Base-by-base conservation (phyloP, 2,113 vertebrate species). In the Ophthalmolycus amberensis region DNA sequence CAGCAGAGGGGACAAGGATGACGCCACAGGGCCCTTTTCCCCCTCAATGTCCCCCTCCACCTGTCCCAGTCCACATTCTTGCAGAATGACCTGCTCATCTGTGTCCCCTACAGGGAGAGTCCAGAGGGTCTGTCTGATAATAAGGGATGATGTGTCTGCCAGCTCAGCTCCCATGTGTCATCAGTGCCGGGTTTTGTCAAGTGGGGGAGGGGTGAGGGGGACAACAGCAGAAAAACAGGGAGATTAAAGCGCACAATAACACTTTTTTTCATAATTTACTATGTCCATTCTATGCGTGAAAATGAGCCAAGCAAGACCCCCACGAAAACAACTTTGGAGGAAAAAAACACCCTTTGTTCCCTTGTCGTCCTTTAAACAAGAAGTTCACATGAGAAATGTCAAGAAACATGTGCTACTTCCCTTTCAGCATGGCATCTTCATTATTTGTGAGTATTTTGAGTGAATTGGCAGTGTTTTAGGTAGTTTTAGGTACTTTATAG, bases 191-290 rank as follows among this genome's bases (percentile, higher is more conserved):
- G 48, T 62, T 81, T 80, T 74, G 82, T 66, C 0, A 5, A 68
- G 79, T 70, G 84, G 79, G 83, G 83, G 83, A 84, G 29, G 81
- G 77, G 77, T 37, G 62, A 68, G 63, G 75, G 75, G 76, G 60
- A 77, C 75, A 83, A 79, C 34, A 79, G 82, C 73, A 84, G 86
- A 89, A 90, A 93, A 93, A 93, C 89, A 93, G 70, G 72, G 79
- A 80, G 90, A 91, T 91, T 82, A 90, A 87, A 80, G 68, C 18
- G 12, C 69, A 78, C 83, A 84, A 79, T 80, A 88, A 86, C 83
- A 42, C 81, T 82, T 85, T 91, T 69, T 75, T 70, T 73, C 71
- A 88, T 85, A 52, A 73, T 82, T 78, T 81, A 67, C 78, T 65
- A 58, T 4, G 59, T 86, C 29, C 67, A 67, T 38, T 29, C 44